Evolutionary conservation across 2,113 vertebrate species (phyloP), one percentile per base, ranked within the genome.

Genomic region (Actenoides hombroni): DNA sequence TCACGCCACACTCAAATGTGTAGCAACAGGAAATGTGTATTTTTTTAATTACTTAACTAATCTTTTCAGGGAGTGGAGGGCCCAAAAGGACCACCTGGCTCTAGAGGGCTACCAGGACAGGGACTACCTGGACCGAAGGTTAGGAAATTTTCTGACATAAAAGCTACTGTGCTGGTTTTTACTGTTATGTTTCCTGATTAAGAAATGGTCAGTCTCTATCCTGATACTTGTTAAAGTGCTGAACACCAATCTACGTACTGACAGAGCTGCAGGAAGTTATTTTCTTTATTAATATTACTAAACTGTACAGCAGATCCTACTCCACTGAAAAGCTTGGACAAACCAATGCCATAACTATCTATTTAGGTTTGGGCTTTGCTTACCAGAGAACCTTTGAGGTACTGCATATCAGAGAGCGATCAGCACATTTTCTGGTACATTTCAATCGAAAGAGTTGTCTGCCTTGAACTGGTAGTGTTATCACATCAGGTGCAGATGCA

Each of bases 121-220:
- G 98, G 99, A 40, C 91, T 98, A 81, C 97, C 98, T 88, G 99
- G 99, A 95, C 78, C 98, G 68, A 99, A 99, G 98, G 99, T 99
- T 95, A 89, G 97, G 90, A 61, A 76, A 71, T 83, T 92, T 87
- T 88, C 67, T 81, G 35, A 51, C 79, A 33, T 79, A 68, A 91
- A 73, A 93, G 42, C 29, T 75, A 54, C 21, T 57, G n/a, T 61
- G 63, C 37, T 81, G 33, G n/a, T 29, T 93, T 93, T 74, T 77
- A 71, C 23, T 88, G 26, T 77, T 76, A 42, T 2, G 9, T 76
- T 91, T 82, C 46, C 54, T 67, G 29, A 76, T 60, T 54, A 77
- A 90, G 39, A 77, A 92, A 74, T 77, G 8, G 14, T 73, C 48
- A 77, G 5, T 83, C 40, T 85, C 78, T 86, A 16, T 56, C 28